Evolutionary conservation across 2,797 vertebrate genomes (phyloP), one percentile per base, ranked within the genome.

Genomic region (Eulemur albifrons): DNA sequence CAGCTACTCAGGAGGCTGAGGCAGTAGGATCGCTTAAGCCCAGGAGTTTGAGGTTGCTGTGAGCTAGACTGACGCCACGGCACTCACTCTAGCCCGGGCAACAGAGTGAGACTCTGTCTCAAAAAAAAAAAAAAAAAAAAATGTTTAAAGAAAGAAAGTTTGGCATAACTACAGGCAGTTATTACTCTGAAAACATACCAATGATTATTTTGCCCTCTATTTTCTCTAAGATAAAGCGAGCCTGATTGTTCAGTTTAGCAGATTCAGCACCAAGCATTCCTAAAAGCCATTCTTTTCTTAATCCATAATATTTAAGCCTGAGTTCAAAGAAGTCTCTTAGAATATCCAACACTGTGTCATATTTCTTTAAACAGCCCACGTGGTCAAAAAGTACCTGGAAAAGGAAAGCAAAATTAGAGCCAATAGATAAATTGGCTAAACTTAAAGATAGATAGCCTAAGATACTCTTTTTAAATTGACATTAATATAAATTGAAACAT

Each of bases 221-320:
- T 98, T 99, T 99, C 98, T 99, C 99, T 98, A 99, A 98, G 98
- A 99, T 99, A 99, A 99, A 99, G 52, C 99, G 99, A 69, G 99
- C 99, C 98, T 99, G 99, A 98, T 99, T 99, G 98, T 98, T 99
- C 94, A 99, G 99, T 96, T 99, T 99, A 50, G 99, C 96, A 38
- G 99, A 98, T 97, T 99, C 99, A 0, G 99, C 99, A 4, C 99
- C 98, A 86, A 99, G 98, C 99, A 99, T 99, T 83, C 99, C 99
- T 2, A 98, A 63, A 61, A 99, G 98, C 99, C 99, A 99, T 85
- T 99, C 99, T 98, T 99, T 99, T 90, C 99, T 99, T 98, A 99
- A 98, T 20, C 40, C 67, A 1, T 99, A 99, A 97, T 99, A 99
- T n/a, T 99, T 99, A 97, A 99, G 98, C 61, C 99, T 98, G 97